Evolutionary conservation across 1,140 invertebrate genomes (phyloP).

Genomic region (Musca domestica): DNA sequence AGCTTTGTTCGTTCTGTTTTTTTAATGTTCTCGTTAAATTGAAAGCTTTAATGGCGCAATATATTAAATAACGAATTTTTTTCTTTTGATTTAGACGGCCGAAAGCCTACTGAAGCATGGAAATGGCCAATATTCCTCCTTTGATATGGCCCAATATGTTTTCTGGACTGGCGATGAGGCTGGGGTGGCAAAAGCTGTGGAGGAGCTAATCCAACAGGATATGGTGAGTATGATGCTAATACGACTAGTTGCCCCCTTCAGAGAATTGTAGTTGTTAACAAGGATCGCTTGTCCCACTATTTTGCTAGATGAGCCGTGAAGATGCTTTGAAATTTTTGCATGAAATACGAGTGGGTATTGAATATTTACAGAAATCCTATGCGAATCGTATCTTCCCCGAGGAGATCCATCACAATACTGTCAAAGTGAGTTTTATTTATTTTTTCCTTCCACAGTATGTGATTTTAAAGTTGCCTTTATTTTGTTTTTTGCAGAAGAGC

Average conservation of each 20-base stretch:
- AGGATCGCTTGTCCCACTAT: neutral
- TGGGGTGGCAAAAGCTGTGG: constrained; percentile 69
- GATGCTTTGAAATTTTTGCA: constrained; percentile 71
- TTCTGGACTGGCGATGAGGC: constrained; percentile 76
- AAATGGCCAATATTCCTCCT: constrained; percentile 64
- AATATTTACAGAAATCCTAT: constrained; percentile 65
- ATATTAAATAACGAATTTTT: neutral
- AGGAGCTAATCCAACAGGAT: constrained; percentile 70
- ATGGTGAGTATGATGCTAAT: constrained; percentile 57
- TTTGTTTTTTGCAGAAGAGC: constrained; percentile 7
- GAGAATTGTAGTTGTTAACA: neutral
- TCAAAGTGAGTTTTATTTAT: constrained; percentile 34
- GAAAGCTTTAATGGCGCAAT: neutral
- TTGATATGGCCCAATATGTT: constrained; percentile 75
- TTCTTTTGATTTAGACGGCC: constrained; percentile 39
- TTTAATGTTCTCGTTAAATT: neutral
- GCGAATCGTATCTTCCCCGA: constrained; percentile 50
- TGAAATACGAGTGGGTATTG: constrained; percentile 69
- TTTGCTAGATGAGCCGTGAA: constrained; percentile 63
- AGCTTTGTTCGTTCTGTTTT: neutral
- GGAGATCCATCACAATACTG: constrained; percentile 42
- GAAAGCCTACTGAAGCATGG: constrained; percentile 51
- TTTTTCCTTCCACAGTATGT: neutral
- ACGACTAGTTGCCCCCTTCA: neutral
- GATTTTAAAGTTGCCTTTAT: neutral